A percentile compares a stretch with the other conserved stretches of the same genome.
These are phyloP conservation scores for Donacobius atricapilla DNA, from an alignment of 2,113 vertebrate genomes.

Conservation along the genomic window DNA sequence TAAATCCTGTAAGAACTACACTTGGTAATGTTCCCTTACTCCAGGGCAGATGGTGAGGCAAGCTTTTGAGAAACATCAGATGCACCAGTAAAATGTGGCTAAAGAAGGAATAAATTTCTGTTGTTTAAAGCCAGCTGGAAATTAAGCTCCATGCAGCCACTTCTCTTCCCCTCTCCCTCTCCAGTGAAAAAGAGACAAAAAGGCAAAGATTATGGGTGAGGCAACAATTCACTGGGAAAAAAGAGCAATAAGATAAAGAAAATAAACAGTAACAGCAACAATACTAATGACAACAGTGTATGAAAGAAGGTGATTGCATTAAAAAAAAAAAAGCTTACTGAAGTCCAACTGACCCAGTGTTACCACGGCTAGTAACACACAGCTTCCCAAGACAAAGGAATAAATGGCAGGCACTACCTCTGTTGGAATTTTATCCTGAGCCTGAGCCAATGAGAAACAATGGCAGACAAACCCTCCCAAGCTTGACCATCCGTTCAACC, in stretches of 20 bases:
- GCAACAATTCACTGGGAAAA: not conserved
- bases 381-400: not conserved
- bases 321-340: not conserved
- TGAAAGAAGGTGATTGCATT: not conserved
- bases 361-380: fast-evolving
- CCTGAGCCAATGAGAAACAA: not conserved
- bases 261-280: not conserved
- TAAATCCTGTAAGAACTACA: slow-evolving; percentile 41
- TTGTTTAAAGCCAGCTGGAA: not conserved
- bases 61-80: not conserved
- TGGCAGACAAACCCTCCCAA: not conserved
- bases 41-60: not conserved
- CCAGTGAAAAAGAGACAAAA: not conserved
- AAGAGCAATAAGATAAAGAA: not conserved
- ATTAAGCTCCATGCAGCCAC: not conserved
- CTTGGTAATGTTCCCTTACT: not conserved
- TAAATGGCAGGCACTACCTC: not conserved
- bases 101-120: not conserved
- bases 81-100: not conserved
- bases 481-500: fast-evolving
- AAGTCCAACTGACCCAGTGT: not conserved
- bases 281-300: not conserved
- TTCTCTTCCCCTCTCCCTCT: not conserved
- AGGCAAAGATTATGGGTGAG: not conserved
- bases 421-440: not conserved